Percentiles rank a stretch among this genome's conserved stretches.
Evolutionary conservation across 2,113 vertebrate species (phyloP).

Genomic region (Haplotaxodon microlepis): DNA sequence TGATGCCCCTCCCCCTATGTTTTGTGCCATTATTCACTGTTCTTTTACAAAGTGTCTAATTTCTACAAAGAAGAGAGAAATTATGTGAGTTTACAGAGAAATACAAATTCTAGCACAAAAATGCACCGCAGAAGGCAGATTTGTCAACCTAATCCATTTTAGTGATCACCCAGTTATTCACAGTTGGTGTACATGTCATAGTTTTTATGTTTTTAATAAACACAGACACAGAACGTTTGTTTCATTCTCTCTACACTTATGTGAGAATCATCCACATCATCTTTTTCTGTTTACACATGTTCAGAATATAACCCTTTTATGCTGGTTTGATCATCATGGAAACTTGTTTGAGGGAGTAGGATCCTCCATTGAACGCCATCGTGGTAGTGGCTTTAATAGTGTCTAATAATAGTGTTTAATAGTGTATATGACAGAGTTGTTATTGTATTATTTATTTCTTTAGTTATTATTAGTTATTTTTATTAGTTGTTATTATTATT

Average conservation of each 20-base stretch:
- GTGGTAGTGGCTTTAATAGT: slow-evolving; percentile 85
- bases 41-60: not conserved
- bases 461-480: not conserved
- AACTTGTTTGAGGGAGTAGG: slow-evolving; percentile 82
- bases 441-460: not conserved
- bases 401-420: slow-evolving; percentile 26
- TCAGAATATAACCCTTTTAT: not conserved
- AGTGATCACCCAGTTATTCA: not conserved
- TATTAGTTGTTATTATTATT: not conserved
- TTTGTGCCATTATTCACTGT: not conserved
- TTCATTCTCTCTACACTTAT: not conserved
- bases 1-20: not conserved
- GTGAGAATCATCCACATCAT: not conserved
- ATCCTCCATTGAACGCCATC: slow-evolving; percentile 83
- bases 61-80: not conserved
- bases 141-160: not conserved
- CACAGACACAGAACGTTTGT: not conserved
- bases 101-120: not conserved
- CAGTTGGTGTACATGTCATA: not conserved
- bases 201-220: not conserved
- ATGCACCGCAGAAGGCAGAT: rapidly evolving
- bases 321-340: slow-evolving; percentile 80
- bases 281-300: not conserved
- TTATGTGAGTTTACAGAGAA: not conserved
- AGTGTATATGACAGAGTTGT: not conserved